phyloP scores from a whole-genome alignment of 2,113 vertebrate genomes.

The Callaeas wilsoni region DNA sequence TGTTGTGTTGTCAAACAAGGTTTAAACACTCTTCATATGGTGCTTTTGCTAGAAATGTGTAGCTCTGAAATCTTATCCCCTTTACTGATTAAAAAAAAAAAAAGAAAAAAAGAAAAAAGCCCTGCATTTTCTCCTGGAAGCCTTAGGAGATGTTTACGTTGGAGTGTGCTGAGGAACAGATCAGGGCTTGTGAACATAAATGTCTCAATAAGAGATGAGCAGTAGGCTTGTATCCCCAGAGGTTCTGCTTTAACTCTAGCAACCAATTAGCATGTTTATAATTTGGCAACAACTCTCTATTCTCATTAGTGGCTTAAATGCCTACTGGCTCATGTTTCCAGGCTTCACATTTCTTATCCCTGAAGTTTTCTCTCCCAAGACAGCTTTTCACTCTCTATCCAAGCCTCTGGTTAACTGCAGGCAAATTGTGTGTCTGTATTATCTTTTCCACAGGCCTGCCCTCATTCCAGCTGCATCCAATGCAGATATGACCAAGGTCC shows the following conservation, averaged over 20 bases:
- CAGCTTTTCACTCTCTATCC: not conserved
- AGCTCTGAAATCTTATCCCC: not conserved
- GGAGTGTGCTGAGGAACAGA: not conserved
- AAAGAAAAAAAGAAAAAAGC: not conserved
- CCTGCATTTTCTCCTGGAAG: not conserved
- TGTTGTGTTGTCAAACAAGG: not conserved
- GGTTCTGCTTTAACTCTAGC: not conserved
- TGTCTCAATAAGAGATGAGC: not conserved
- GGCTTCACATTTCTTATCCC: not conserved
- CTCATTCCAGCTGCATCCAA: not conserved
- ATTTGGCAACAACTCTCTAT: not conserved
- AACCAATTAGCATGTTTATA: not conserved
- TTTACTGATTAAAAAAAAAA: not conserved
- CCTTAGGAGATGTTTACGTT: not conserved
- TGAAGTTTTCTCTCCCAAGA: not conserved
- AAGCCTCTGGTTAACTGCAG: not conserved
- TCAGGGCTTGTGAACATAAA: not conserved
- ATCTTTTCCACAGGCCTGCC: not conserved
- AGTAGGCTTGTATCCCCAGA: not conserved
- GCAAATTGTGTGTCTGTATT: not conserved
- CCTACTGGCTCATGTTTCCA: not conserved
- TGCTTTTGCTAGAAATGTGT: not conserved
- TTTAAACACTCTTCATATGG: not conserved
- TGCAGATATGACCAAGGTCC: not conserved
- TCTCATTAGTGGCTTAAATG: not conserved